Evolutionary conservation across 2,797 vertebrate genomes (phyloP).

Genomic region (Sarcoramphus papa): DNA sequence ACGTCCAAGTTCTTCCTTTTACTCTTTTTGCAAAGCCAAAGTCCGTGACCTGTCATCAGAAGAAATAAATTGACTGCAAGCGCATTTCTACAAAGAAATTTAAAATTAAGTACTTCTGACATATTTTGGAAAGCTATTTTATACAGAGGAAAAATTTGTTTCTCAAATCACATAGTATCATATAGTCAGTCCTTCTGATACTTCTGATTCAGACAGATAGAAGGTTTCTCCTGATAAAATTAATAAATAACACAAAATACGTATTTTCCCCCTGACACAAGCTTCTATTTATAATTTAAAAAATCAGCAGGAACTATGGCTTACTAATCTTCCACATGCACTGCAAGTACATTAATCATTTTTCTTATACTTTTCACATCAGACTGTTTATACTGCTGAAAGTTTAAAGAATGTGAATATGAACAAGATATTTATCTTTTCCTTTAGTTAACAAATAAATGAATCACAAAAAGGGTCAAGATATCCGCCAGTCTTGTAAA

Average conservation of each 20-base stretch:
- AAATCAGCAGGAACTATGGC: not conserved
- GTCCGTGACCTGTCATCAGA: constrained; percentile 88
- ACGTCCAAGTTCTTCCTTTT: constrained; percentile 99
- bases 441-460: not conserved
- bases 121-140: not conserved
- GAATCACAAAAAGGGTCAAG: not conserved
- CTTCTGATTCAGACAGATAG: not conserved
- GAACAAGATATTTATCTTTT: not conserved
- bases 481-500: not conserved
- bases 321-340: not conserved
- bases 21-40: constrained; percentile 99
- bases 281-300: not conserved
- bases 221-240: not conserved
- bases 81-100: not conserved
- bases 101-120: not conserved
- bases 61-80: not conserved
- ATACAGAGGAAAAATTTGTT: not conserved
- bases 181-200: not conserved
- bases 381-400: not conserved
- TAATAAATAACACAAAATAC: not conserved
- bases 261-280: not conserved
- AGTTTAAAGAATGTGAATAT: not conserved
- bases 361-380: not conserved
- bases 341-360: not conserved
- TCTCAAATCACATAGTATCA: not conserved